Evolutionary conservation across 2,888 invertebrate species (phyloP).

Genomic region (Coremacera marginata): DNA sequence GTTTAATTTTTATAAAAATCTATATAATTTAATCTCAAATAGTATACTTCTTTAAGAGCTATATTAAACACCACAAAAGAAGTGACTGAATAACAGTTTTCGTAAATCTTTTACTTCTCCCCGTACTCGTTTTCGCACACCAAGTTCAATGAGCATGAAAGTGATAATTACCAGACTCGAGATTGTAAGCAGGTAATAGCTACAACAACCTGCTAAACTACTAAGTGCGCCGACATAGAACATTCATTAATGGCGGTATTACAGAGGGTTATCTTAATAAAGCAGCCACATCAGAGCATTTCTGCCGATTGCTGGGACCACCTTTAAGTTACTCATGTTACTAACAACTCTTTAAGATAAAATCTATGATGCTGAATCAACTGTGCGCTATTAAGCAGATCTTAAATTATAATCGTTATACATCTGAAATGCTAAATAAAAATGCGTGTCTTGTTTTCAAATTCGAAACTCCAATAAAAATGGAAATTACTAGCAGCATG

Average conservation of each 20-base stretch:
- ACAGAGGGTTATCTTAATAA: background rate
- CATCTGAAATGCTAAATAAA: background rate
- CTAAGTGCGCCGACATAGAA: conserved; percentile 9
- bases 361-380: background rate
- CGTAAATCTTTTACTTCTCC: background rate
- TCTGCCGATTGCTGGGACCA: conserved; percentile 16
- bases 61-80: too few relatives aligned
- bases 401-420: background rate
- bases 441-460: background rate
- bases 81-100: too few relatives aligned
- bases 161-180: conserved; percentile 23
- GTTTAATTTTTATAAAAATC: too few relatives aligned
- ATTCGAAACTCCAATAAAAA: conserved; percentile 1
- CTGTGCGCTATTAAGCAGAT: background rate
- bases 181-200: conserved; percentile 21
- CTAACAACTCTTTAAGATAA: conserved; percentile 29
- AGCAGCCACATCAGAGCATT: conserved; percentile 26
- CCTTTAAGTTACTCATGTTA: background rate
- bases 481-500: background rate
- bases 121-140: conserved; percentile 13
- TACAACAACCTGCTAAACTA: background rate
- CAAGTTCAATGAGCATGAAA: conserved; percentile 30
- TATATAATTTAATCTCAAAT: too few relatives aligned
- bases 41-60: too few relatives aligned
- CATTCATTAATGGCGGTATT: background rate